Base-by-base conservation (phyloP, 2,113 vertebrate species). In the Bubalus kerabau region DNA sequence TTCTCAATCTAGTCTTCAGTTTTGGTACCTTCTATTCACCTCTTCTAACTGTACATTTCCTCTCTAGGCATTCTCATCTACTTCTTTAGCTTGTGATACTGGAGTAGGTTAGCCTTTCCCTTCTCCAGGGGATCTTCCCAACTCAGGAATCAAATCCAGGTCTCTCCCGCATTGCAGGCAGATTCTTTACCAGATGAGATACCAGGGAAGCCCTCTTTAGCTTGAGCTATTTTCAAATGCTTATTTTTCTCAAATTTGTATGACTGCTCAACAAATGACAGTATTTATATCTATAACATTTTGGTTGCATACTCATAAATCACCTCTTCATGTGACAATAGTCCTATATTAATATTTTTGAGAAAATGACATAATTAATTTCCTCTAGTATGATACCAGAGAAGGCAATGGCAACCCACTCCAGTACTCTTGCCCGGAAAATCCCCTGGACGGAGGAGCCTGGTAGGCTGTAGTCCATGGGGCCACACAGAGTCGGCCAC, bases 21-120 rank as follows among this genome's bases (percentile, higher is more conserved):
- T 59, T 90, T 43, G 46, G 0, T 36, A n/a, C 3, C 1, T 3
- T 82, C 26, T 67, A 0, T 32, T 83, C 2, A 67, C 40, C 11
- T 54, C 32, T 88, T 60, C 8, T 40, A 32, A 26, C 3, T 46
- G 23, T 16, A 21, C 0, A 26, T 17, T 23, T 43, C 9, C 36
- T 56, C 1, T 24, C 6, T 80, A 30, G 21, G 3, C 9, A 30
- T 88, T 59, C 30, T 48, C 24, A 21, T 78, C 15, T 52, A 21
- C 2, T 8, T 46, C 3, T 43, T 90, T 78, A n/a, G 4, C 16
- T 46, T 62, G 50, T 74, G 67, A 13, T 74, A 24, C 36, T 40
- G n/a, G 19, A 74, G 21, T 74, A 74, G 5, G 67, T 40, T 74
- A 74, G 5, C 67, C 19, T 74, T 74, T 40, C 67, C 67, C 67